phyloP scores from a whole-genome alignment of 2,888 invertebrate species.

The Volucella bombylans region DNA sequence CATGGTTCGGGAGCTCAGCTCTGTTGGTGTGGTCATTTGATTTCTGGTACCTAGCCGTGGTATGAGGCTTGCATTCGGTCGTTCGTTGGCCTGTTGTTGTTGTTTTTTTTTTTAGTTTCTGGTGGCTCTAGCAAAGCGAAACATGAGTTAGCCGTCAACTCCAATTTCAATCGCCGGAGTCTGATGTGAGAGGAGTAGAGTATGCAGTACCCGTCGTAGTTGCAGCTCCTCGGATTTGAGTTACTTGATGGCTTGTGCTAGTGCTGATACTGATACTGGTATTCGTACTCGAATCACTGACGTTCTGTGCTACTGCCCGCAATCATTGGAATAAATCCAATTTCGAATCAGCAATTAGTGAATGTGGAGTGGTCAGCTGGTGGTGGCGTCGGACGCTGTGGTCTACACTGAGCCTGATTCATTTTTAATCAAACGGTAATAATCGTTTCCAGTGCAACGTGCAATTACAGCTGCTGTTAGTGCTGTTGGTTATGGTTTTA shows the following conservation, averaged over 20 bases:
- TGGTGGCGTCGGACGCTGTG: not conserved
- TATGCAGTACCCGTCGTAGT: not conserved
- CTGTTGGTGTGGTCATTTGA: slow-evolving; percentile 5
- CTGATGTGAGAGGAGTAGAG: slow-evolving; percentile 14
- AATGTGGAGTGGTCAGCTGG: slow-evolving; percentile 29
- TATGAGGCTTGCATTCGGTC: slow-evolving; percentile 6
- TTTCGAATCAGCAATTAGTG: slow-evolving; percentile 71
- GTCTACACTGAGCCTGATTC: slow-evolving; percentile 58
- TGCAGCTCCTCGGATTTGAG: slow-evolving; percentile 36
- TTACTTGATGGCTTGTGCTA: not conserved
- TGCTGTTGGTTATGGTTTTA: slow-evolving; percentile 1
- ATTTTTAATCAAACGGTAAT: slow-evolving; percentile 73
- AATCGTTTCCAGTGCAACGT: slow-evolving; percentile 67
- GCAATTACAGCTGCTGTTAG: slow-evolving; percentile 58
- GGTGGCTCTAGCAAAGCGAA: slow-evolving; percentile 34
- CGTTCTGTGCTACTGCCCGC: slow-evolving; percentile 46
- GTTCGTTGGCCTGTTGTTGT: slow-evolving; percentile 4
- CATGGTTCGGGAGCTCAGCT: slow-evolving; percentile 8
- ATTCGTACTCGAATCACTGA: slow-evolving; percentile 27
- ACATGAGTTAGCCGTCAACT: slow-evolving; percentile 65
- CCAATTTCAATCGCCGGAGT: slow-evolving; percentile 56
- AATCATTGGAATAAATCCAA: slow-evolving; percentile 72
- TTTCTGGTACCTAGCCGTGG: not conserved
- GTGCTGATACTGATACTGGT: not conserved
- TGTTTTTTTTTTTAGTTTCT: slow-evolving; percentile 15